Percentiles rank a stretch among this genome's conserved stretches.
These are phyloP conservation scores for Drosophila cardini DNA, from an alignment of 1,140 invertebrate species.

Conservation along the genomic window DNA sequence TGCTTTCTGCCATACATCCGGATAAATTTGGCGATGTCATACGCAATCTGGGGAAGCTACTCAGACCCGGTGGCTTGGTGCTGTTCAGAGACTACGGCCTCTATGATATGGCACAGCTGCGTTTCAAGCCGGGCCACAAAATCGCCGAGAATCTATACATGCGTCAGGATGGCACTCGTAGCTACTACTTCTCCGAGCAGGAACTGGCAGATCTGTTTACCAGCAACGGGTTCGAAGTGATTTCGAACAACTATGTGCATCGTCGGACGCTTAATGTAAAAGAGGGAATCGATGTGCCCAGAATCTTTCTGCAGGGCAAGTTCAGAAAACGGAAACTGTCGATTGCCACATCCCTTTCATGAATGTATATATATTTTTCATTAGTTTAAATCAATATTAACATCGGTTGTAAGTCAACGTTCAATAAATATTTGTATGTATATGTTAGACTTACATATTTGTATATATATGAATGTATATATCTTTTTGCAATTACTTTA, in stretches of 20 bases:
- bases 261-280: slow-evolving; percentile 95
- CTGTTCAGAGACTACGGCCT: slow-evolving; percentile 98
- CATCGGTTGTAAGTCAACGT: slow-evolving; percentile 71
- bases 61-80: slow-evolving; percentile 93
- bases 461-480: slow-evolving; percentile 50
- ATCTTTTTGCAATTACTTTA: background rate
- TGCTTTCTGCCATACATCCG: slow-evolving; percentile 97
- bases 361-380: slow-evolving; percentile 25
- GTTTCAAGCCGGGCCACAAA: slow-evolving; percentile 97
- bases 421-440: slow-evolving; percentile 77
- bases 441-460: slow-evolving; percentile 67
- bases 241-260: slow-evolving; percentile 91
- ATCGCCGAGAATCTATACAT: slow-evolving; percentile 98
- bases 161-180: slow-evolving; percentile 97
- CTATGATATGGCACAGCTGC: slow-evolving; percentile 98
- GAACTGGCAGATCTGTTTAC: slow-evolving; percentile 87
- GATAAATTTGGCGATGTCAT: slow-evolving; percentile 90
- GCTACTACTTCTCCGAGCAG: slow-evolving; percentile 92
- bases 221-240: slow-evolving; percentile 89
- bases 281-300: slow-evolving; percentile 94
- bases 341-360: slow-evolving; percentile 9
- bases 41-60: slow-evolving; percentile 88
- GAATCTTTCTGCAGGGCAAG: slow-evolving; percentile 97
- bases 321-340: slow-evolving; percentile 87
- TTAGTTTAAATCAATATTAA: slow-evolving; percentile 72